Conservation (phyloP, 1,140 invertebrate species). For the Probaryconus sp. region DNA sequence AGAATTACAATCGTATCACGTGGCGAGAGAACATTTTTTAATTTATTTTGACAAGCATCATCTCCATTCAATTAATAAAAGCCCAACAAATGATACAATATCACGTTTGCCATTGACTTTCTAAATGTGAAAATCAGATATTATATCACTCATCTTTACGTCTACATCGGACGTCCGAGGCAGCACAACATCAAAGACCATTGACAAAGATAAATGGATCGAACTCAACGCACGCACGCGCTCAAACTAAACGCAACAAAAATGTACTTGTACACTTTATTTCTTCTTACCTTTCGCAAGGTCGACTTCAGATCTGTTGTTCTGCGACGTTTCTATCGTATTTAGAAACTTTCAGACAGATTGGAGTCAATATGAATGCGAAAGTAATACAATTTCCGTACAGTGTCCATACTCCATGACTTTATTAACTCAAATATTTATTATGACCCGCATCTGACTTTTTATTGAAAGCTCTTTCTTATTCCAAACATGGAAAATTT, state of each 20-base stretch:
- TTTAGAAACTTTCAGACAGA: slow-evolving; percentile 8
- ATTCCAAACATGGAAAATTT: too few relatives aligned
- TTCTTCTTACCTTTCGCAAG: slow-evolving; percentile 38
- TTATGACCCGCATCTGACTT: too few relatives aligned
- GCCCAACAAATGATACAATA: slow-evolving; percentile 34
- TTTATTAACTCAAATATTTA: too few relatives aligned
- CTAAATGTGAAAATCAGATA: slow-evolving; percentile 54
- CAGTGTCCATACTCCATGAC: neutral
- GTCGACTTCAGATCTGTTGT: slow-evolving; percentile 16
- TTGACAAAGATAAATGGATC: slow-evolving; percentile 45
- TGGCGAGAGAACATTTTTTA: neutral
- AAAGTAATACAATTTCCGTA: neutral
- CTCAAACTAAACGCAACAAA: slow-evolving; percentile 9
- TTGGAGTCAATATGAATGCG: too few relatives aligned
- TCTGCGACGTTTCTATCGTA: slow-evolving; percentile 11
- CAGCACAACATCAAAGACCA: slow-evolving; percentile 16
- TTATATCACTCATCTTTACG: slow-evolving; percentile 49
- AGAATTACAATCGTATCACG: neutral
- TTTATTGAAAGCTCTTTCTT: too few relatives aligned
- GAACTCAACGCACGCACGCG: slow-evolving; percentile 15
- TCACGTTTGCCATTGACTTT: slow-evolving; percentile 49
- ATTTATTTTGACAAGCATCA: slow-evolving; percentile 24
- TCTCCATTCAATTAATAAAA: slow-evolving; percentile 32
- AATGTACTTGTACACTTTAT: slow-evolving; percentile 16
- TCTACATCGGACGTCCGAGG: slow-evolving; percentile 32